A percentile compares a stretch with the other conserved stretches of the same genome.
These are phyloP conservation scores for Lucinisca nassula DNA, from an alignment of 2,888 invertebrate genomes.

Conservation along the genomic window DNA sequence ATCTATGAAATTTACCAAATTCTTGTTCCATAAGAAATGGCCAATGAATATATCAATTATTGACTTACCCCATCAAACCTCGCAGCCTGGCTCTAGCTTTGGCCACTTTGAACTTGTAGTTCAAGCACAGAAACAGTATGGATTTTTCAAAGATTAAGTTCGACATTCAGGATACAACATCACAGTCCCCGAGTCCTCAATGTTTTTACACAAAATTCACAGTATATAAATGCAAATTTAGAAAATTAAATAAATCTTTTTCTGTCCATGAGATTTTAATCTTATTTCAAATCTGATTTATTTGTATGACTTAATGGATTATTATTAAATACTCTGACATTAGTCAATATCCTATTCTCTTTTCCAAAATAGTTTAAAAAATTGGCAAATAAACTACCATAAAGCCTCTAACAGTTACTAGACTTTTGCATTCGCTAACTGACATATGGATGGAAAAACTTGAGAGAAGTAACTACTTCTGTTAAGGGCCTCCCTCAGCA, in stretches of 20 bases:
- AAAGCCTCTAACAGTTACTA: too few species aligned
- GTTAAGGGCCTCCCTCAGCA: too few species aligned
- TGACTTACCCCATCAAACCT: not conserved
- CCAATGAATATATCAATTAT: too few species aligned
- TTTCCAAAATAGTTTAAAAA: not conserved
- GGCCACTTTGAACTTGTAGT: conserved; percentile 6
- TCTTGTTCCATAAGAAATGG: too few species aligned
- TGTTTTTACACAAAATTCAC: not conserved
- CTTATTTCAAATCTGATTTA: not conserved
- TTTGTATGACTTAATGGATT: conserved; percentile 11
- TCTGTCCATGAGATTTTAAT: not conserved
- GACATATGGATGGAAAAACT: too few species aligned
- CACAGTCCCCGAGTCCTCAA: not conserved
- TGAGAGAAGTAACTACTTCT: too few species aligned
- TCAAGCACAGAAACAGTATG: not conserved
- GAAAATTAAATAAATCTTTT: not conserved
- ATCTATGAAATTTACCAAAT: too few species aligned
- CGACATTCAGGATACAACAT: not conserved
- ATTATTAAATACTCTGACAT: not conserved
- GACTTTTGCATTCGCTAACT: too few species aligned
- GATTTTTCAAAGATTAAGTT: not conserved
- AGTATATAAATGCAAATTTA: not conserved
- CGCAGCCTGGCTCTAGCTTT: not conserved
- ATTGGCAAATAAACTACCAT: not conserved
- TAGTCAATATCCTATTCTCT: not conserved